Base-by-base conservation (phyloP, 2,888 invertebrate species). In the Smittia sp. region DNA sequence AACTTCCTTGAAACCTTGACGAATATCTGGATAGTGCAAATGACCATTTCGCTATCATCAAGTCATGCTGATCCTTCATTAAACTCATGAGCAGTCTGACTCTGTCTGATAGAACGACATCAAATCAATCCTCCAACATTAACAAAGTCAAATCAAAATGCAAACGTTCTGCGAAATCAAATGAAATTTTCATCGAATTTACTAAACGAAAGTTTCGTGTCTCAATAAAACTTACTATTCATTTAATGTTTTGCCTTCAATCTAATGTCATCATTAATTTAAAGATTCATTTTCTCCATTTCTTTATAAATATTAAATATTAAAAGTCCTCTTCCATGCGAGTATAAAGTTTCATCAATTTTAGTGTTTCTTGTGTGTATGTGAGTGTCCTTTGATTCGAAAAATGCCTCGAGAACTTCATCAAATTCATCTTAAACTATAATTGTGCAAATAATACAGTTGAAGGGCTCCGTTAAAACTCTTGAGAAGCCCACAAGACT, bases 251-350 rank as follows among this genome's bases (percentile, higher is more conserved):
- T 63, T n/a, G 15, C 39, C 46, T 68, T 41, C 41, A 69, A 69
- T 69, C 69, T 69, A 69, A 69, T 69, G 41, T 66, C 27, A 9
- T 66, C 20, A 18, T 66, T 66, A 32, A 66, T 20, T 66, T 66
- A 66, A 38, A 38, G 25, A 38, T 39, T 66, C 38, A 66, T 69
- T 69, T 52, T 69, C n/a, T 24, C 18, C 15, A 13, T 25, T 25
- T 63, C 52, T 69, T 52, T 52, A 69, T 69, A 52, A 52, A 69
- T 52, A 69, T 69, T 72, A 38, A 62, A 72, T 62, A 72, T 72
- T 72, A 62, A 72, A 72, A 72, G 72, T 72, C 72, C 72, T 72
- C 72, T 72, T 72, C 72, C 72, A 72, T 72, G 72, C 72, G 72
- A 72, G 72, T 72, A 72, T 72, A 72, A 72, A 72, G 46, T 69